A percentile compares a stretch with the other conserved stretches of the same genome.
phyloP scores from a whole-genome alignment of 1,140 invertebrate species.

The Meloidogyne hapla region DNA sequence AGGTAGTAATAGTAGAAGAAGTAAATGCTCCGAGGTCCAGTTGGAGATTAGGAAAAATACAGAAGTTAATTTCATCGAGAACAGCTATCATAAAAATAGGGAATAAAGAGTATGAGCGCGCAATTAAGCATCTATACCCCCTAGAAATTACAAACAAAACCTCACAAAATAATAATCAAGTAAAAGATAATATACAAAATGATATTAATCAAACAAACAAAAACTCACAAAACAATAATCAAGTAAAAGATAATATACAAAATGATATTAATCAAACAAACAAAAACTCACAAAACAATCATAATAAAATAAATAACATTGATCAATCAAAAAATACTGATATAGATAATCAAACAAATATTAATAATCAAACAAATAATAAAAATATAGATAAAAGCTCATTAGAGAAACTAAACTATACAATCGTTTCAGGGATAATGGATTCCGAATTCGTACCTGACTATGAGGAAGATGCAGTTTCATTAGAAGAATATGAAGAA shows the following conservation, averaged over 20 bases:
- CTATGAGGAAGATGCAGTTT: too few species aligned
- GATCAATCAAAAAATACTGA: background rate
- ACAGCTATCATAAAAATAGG: background rate
- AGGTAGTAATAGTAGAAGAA: background rate
- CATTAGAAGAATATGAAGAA: too few species aligned
- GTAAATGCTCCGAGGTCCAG: background rate
- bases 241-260: background rate
- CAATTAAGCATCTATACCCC: slow-evolving; percentile 1
- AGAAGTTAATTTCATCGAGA: background rate
- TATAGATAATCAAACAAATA: too few species aligned
- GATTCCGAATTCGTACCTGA: too few species aligned
- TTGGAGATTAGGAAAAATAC: slow-evolving; percentile 8
- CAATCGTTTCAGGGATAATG: too few species aligned
- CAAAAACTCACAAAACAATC: background rate
- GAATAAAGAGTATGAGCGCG: background rate
- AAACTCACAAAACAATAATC: background rate
- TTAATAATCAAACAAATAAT: too few species aligned
- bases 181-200: background rate
- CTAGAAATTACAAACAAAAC: background rate
- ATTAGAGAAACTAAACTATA: too few species aligned
- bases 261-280: background rate
- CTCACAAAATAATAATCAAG: background rate
- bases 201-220: background rate
- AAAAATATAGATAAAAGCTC: too few species aligned
- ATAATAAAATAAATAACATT: background rate